Evolutionary conservation across 2,888 invertebrate species (phyloP).

Genomic region (Limenitis camilla): DNA sequence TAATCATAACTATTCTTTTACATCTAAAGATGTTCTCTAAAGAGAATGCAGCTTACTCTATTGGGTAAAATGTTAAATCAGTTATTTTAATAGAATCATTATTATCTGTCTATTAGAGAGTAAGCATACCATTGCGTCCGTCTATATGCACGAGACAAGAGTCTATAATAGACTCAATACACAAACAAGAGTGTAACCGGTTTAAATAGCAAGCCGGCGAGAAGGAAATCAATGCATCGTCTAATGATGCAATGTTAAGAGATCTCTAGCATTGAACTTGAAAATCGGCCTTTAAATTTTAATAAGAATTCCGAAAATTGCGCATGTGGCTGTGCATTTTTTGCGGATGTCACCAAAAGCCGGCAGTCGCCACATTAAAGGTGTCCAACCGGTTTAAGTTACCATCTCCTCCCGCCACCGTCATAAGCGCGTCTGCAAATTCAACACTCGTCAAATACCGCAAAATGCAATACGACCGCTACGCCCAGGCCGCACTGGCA

Average conservation of each 20-base stretch:
- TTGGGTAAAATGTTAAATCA: constrained; percentile 19
- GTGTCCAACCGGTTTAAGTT: constrained; percentile 68
- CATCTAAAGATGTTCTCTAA: too few species aligned
- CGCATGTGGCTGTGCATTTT: constrained; percentile 61
- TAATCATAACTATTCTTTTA: background rate
- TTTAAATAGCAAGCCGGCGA: constrained; percentile 47
- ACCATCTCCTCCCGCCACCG: constrained; percentile 53
- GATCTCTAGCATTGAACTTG: constrained; percentile 33
- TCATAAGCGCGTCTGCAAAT: constrained; percentile 69
- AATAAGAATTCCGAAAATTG: constrained; percentile 43
- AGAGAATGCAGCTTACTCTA: constrained; percentile 11
- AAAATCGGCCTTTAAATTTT: constrained; percentile 32
- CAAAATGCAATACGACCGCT: constrained; percentile 50
- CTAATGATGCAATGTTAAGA: constrained; percentile 46
- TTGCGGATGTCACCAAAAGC: constrained; percentile 71
- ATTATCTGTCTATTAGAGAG: constrained; percentile 24
- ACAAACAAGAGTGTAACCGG: constrained; percentile 48
- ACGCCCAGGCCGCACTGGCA: constrained; percentile 29
- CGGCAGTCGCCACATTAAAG: constrained; percentile 59
- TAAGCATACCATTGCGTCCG: constrained; percentile 12
- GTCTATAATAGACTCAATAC: constrained; percentile 39
- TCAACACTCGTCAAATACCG: constrained; percentile 67
- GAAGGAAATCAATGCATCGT: constrained; percentile 48
- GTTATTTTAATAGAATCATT: constrained; percentile 31
- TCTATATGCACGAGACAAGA: constrained; percentile 35